Percentiles rank a stretch among this genome's conserved stretches.
phyloP scores from a whole-genome alignment of 2,888 invertebrate genomes.

The Eupithecia subumbrata region DNA sequence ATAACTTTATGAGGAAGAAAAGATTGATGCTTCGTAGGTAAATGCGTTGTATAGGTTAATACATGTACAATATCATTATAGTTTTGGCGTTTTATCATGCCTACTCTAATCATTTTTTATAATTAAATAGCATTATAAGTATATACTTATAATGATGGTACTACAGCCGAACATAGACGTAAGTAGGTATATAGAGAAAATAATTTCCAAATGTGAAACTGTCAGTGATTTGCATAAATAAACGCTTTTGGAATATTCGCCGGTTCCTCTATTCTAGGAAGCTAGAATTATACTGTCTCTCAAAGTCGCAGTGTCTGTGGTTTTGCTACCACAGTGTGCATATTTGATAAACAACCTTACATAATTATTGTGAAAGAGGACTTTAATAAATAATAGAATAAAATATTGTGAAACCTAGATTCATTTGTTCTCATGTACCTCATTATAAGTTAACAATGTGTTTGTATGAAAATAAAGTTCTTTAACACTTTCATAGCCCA shows the following conservation, averaged over 20 bases:
- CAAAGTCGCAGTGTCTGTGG: conserved; percentile 15
- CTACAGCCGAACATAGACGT: background rate
- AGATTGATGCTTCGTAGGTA: no score
- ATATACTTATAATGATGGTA: background rate
- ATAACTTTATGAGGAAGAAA: background rate
- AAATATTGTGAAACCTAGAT: no score
- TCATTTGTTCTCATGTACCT: no score
- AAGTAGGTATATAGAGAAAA: background rate
- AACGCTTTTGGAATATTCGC: conserved; percentile 19
- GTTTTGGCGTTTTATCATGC: background rate
- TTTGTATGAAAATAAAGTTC: no score
- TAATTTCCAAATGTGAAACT: conserved; percentile 16
- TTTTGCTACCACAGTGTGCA: conserved; percentile 13
- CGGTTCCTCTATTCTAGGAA: conserved; percentile 20
- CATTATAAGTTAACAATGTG: no score
- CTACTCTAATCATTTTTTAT: background rate
- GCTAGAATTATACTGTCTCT: conserved; percentile 26
- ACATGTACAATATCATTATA: background rate
- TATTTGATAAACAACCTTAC: conserved; percentile 5
- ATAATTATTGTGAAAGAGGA: background rate
- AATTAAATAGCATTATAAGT: background rate
- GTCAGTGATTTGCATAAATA: conserved; percentile 27
- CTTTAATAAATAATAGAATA: no score
- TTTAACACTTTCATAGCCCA: no score
- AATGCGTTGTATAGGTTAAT: no score